Evolutionary conservation across 2,888 invertebrate species (phyloP).

Genomic region (Cephonodes hylas): DNA sequence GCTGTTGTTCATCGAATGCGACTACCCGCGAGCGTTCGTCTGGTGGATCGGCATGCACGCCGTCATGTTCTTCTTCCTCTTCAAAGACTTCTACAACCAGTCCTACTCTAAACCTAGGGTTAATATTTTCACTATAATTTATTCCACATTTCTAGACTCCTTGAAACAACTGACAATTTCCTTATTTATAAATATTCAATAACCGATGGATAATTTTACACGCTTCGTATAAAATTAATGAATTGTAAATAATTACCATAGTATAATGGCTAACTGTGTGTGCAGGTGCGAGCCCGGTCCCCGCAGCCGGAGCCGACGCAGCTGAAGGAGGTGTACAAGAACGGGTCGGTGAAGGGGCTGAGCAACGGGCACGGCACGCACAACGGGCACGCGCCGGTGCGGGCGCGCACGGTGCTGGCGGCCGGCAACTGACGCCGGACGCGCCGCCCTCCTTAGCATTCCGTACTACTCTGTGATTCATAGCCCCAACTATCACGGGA

Average conservation of each 20-base stretch:
- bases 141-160: too few species aligned
- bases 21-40: constrained; percentile 95
- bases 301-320: constrained; percentile 50
- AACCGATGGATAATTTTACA: too few species aligned
- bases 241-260: too few species aligned
- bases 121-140: constrained; percentile 16
- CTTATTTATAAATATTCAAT: too few species aligned
- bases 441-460: constrained; percentile 39
- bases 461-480: constrained; percentile 57
- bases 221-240: too few species aligned
- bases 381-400: constrained; percentile 52
- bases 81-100: constrained; percentile 96
- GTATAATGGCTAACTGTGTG: background rate
- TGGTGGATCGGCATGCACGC: constrained; percentile 98
- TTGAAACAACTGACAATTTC: too few species aligned
- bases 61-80: constrained; percentile 96
- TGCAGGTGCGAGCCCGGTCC: constrained; percentile 54
- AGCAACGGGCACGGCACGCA: constrained; percentile 52
- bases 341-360: constrained; percentile 48
- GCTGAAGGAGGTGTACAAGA: constrained; percentile 55
- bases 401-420: constrained; percentile 68
- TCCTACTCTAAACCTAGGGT: constrained; percentile 81
- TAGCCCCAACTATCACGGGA: constrained; percentile 38
- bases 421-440: constrained; percentile 70
- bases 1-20: constrained; percentile 93